phyloP scores from a whole-genome alignment of 2,113 vertebrate species.

The Rhea americana region DNA sequence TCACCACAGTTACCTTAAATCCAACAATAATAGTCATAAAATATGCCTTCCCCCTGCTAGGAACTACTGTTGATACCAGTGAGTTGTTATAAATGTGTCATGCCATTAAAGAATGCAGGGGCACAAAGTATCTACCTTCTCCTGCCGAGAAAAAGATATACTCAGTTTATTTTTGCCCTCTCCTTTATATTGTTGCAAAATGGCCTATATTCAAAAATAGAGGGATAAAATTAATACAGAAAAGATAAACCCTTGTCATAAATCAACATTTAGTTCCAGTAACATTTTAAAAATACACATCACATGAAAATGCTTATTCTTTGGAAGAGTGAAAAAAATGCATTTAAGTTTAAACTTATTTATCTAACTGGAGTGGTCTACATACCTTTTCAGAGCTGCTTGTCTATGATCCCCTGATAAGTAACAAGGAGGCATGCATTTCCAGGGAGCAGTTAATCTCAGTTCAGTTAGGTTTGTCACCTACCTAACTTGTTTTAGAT shows the following conservation, averaged over 20 bases:
- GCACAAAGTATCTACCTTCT: neutral
- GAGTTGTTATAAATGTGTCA: neutral
- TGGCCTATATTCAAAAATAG: neutral
- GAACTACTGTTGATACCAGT: neutral
- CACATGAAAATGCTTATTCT: neutral
- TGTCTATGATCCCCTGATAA: neutral
- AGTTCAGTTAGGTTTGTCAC: neutral
- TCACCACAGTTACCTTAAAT: neutral
- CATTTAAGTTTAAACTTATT: neutral
- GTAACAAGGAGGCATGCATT: neutral
- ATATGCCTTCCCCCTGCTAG: neutral
- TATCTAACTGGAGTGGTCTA: neutral
- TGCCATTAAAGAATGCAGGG: fast-evolving
- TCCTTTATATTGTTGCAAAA: neutral
- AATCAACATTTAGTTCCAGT: neutral
- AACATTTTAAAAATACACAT: neutral
- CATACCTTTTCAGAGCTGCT: neutral
- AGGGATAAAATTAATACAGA: neutral
- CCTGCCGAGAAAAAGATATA: neutral
- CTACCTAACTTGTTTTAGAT: fast-evolving
- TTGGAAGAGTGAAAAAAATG: neutral
- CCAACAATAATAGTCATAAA: neutral
- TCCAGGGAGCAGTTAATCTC: neutral
- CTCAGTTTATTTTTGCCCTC: neutral
- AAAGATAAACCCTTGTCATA: neutral